Percentiles rank a stretch among this genome's conserved stretches.
These are phyloP conservation scores for Steinernema hermaphroditum DNA, from an alignment of 2,888 invertebrate genomes.

Conservation along the genomic window DNA sequence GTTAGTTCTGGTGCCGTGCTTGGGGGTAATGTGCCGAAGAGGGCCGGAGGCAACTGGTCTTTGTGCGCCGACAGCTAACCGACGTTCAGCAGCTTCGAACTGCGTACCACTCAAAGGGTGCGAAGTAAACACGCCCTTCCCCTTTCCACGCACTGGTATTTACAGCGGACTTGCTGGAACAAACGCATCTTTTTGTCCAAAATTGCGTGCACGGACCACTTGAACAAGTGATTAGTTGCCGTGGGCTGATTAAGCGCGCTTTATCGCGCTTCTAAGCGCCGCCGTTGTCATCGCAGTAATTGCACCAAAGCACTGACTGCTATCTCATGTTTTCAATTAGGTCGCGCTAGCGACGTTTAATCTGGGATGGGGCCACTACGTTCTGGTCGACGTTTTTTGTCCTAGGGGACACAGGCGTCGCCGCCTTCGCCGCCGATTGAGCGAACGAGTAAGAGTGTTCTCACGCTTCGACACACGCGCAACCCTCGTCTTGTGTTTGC, in stretches of 20 bases:
- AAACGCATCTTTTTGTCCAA: not conserved
- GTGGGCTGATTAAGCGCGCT: constrained; percentile 30
- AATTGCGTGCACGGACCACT: constrained; percentile 26
- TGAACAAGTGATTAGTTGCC: constrained; percentile 27
- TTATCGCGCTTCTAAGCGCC: not conserved
- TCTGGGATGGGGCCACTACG: constrained; percentile 30
- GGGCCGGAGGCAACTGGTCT: not conserved
- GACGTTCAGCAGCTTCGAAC: constrained; percentile 5
- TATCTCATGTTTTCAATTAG: constrained; percentile 31
- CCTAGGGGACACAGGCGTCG: constrained; percentile 29
- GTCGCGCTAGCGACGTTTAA: constrained; percentile 29
- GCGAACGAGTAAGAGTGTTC: constrained; percentile 31
- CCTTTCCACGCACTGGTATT: constrained; percentile 2
- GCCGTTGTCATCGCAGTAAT: constrained; percentile 30
- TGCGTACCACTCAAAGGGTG: constrained; percentile 10
- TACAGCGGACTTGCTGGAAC: constrained; percentile 9
- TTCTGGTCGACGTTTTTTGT: constrained; percentile 30
- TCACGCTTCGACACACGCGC: constrained; percentile 31
- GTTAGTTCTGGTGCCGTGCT: constrained; percentile 36
- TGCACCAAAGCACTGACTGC: constrained; percentile 27
- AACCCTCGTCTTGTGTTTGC: constrained; percentile 31
- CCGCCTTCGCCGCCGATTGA: constrained; percentile 29
- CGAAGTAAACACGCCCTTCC: not conserved
- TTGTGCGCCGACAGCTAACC: not conserved
- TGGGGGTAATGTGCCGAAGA: constrained; percentile 20